Evolutionary conservation across 2,797 vertebrate species (phyloP).

Genomic region (Benthosema pterotum): DNA sequence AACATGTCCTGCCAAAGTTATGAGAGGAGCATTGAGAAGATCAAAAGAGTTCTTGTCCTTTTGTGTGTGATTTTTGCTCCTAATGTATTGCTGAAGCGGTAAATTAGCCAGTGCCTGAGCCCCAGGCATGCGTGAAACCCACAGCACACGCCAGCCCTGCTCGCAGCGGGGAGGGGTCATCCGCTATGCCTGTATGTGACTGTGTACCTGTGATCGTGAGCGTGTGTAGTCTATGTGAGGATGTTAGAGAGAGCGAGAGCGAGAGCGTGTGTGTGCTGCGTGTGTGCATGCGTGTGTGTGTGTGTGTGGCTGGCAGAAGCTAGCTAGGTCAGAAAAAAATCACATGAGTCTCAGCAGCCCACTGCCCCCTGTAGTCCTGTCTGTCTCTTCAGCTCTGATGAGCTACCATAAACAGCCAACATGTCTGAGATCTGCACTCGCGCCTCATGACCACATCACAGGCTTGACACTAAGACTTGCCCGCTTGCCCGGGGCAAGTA

Average conservation of each 20-base stretch:
- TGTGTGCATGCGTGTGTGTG: constrained; percentile 17
- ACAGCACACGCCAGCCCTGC: constrained; percentile 71
- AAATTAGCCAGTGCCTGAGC: constrained; percentile 79
- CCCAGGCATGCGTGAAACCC: constrained; percentile 81
- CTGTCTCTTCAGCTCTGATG: constrained; percentile 57
- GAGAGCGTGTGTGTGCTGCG: not conserved
- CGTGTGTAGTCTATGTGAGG: constrained; percentile 4
- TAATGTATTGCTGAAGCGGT: constrained; percentile 74
- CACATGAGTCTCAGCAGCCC: constrained; percentile 71
- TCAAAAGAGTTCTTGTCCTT: constrained; percentile 62
- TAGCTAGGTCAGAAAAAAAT: constrained; percentile 64
- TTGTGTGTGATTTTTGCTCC: constrained; percentile 59
- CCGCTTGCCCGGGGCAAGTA: no score
- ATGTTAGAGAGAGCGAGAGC: not conserved
- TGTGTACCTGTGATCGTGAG: not conserved
- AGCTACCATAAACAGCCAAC: constrained; percentile 38
- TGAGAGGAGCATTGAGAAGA: constrained; percentile 67
- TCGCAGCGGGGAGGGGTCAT: constrained; percentile 68
- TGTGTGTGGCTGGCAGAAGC: constrained; percentile 54
- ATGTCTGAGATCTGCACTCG: no score
- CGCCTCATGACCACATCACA: no score
- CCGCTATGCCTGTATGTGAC: constrained; percentile 36
- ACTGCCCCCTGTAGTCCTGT: constrained; percentile 51
- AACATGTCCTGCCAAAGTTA: constrained; percentile 72
- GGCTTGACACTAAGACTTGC: no score